phyloP scores from a whole-genome alignment of 2,113 vertebrate species.

The Austrofundulus limnaeus region DNA sequence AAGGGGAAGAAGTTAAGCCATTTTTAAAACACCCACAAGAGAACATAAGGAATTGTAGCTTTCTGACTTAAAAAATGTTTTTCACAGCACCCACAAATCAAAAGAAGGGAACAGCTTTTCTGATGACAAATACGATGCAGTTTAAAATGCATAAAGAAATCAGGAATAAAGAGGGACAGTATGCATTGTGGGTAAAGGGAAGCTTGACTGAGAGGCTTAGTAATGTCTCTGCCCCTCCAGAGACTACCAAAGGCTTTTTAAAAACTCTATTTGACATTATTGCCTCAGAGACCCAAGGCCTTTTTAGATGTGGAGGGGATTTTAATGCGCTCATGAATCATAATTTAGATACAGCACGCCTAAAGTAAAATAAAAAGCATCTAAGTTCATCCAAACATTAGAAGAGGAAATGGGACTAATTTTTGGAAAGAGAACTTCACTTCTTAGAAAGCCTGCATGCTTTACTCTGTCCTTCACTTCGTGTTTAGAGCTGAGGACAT shows the following conservation, averaged over 20 bases:
- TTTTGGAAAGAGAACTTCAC: background rate
- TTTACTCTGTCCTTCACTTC: background rate
- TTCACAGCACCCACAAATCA: background rate
- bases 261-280: constrained; percentile 8
- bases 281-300: background rate
- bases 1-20: background rate
- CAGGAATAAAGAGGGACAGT: background rate
- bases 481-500: background rate
- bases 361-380: background rate
- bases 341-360: background rate
- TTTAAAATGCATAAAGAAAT: background rate
- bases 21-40: too few relatives aligned
- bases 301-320: background rate
- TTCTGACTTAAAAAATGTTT: background rate
- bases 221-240: background rate
- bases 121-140: background rate
- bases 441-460: background rate
- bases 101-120: background rate
- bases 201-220: background rate
- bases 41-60: background rate
- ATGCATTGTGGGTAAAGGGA: background rate
- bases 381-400: background rate
- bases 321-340: constrained; percentile 6
- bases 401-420: background rate
- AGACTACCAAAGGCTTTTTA: background rate